Percentiles rank a stretch among this genome's conserved stretches.
Evolutionary conservation across 1,140 invertebrate species (phyloP).

Genomic region (Dendroctonus ponderosae): DNA sequence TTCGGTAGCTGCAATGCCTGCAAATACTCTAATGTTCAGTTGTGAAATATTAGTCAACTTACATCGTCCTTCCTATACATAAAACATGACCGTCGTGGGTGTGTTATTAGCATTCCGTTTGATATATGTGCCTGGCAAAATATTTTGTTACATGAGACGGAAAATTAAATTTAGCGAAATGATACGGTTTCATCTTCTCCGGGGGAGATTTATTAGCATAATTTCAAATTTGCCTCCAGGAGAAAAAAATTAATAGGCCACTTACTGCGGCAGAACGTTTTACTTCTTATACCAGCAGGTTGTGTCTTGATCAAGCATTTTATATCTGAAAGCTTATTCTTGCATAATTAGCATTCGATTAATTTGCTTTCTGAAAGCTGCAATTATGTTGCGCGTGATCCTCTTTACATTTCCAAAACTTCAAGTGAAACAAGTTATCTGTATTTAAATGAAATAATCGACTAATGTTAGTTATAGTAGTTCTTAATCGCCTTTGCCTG

Average conservation of each 20-base stretch:
- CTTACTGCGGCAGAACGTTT: not conserved
- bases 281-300: too few species aligned
- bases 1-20: not conserved
- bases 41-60: too few species aligned
- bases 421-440: too few species aligned
- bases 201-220: constrained; percentile 17
- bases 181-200: constrained; percentile 17
- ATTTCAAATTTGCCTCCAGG: constrained; percentile 11
- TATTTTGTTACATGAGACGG: constrained; percentile 11
- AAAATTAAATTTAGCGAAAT: constrained; percentile 22
- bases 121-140: constrained; percentile 11
- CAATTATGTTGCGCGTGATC: too few species aligned
- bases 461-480: too few species aligned
- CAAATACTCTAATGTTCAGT: not conserved
- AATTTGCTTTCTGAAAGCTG: too few species aligned
- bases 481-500: too few species aligned
- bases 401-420: too few species aligned
- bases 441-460: too few species aligned
- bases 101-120: constrained; percentile 4
- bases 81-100: constrained; percentile 6
- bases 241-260: constrained; percentile 3
- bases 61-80: constrained; percentile 1
- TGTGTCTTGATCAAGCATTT: too few species aligned
- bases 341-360: too few species aligned
- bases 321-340: too few species aligned